These are phyloP conservation scores for Crotophaga sulcirostris DNA, from an alignment of 2,113 vertebrate genomes.

Conservation along the genomic window DNA sequence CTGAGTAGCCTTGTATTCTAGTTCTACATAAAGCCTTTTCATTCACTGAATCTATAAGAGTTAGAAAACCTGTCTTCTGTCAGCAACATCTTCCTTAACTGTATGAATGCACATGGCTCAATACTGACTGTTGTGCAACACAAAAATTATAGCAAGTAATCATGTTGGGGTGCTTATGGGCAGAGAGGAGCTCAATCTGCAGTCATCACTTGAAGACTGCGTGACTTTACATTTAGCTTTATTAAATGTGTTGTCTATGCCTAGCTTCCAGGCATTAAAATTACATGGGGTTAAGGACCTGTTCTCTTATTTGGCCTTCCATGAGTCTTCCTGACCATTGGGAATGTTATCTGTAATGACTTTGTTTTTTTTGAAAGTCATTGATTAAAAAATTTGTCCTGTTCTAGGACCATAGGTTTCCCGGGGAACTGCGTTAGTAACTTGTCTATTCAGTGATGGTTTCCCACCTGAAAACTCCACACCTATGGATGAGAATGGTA, in stretches of 20 bases:
- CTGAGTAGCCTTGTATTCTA: not conserved
- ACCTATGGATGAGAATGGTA: not conserved
- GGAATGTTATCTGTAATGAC: slow-evolving; percentile 30
- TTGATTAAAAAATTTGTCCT: slow-evolving; percentile 33
- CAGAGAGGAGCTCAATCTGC: not conserved
- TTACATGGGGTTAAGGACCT: not conserved
- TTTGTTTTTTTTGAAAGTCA: not conserved
- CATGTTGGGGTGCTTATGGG: not conserved
- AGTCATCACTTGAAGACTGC: not conserved
- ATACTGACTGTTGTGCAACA: not conserved
- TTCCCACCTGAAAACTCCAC: not conserved
- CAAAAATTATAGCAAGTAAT: not conserved
- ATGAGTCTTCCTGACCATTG: slow-evolving; percentile 14
- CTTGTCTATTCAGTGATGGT: not conserved
- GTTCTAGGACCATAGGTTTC: not conserved
- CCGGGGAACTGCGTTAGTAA: not conserved
- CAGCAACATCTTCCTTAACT: not conserved
- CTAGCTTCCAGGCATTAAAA: slow-evolving; percentile 12
- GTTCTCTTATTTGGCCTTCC: not conserved
- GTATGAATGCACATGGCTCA: not conserved
- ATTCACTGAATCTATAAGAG: fast-evolving
- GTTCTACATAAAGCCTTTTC: not conserved
- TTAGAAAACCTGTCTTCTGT: not conserved
- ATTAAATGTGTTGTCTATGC: not conserved
- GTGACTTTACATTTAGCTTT: not conserved